Conservation (phyloP, 2,888 invertebrate species). For the Synergus gifuensis region DNA sequence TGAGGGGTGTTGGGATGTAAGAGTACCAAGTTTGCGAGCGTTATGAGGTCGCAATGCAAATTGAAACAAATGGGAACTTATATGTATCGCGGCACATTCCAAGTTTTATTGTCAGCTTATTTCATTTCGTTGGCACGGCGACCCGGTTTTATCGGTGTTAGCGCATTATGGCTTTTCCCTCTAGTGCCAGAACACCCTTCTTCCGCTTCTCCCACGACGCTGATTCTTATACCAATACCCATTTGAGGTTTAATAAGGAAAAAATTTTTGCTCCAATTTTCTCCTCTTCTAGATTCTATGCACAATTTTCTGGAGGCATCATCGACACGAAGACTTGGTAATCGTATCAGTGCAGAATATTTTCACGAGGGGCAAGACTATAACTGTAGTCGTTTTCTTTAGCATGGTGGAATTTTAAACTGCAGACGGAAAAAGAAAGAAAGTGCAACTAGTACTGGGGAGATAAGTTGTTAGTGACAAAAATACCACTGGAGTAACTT, state of each 20-base stretch:
- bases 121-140: slow-evolving; percentile 67
- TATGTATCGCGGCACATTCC: slow-evolving; percentile 69
- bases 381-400: neutral
- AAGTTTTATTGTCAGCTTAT: slow-evolving; percentile 72
- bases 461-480: neutral
- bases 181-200: slow-evolving; percentile 63
- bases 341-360: slow-evolving; percentile 13
- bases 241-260: slow-evolving; percentile 9
- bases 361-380: neutral
- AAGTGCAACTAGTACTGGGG: neutral
- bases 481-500: neutral
- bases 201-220: neutral
- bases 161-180: slow-evolving; percentile 65
- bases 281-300: neutral
- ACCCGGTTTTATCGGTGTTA: slow-evolving; percentile 69
- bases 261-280: neutral
- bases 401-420: neutral
- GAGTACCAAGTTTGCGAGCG: neutral
- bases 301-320: neutral
- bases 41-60: slow-evolving; percentile 59
- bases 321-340: neutral
- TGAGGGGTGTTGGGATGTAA: neutral
- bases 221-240: slow-evolving; percentile 1
- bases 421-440: neutral
- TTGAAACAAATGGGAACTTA: slow-evolving; percentile 74